phyloP scores from a whole-genome alignment of 1,140 invertebrate genomes.

The Zaprionus capensis region DNA sequence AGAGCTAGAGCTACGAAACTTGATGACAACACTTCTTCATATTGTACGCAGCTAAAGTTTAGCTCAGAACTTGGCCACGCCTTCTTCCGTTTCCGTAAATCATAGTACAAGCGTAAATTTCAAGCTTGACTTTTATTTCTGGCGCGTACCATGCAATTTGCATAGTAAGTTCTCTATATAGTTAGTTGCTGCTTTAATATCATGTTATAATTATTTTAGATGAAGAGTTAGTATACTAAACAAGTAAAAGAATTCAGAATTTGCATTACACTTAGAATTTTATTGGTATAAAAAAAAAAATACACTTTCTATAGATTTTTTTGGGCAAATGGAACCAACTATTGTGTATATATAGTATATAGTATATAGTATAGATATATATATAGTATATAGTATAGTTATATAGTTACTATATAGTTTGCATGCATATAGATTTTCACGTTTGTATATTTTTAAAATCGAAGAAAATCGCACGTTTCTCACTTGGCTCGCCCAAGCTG shows the following conservation, averaged over 20 bases:
- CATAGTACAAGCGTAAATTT: too few relatives aligned
- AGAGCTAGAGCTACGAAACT: too few relatives aligned
- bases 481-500: constrained; percentile 47
- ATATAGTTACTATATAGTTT: constrained; percentile 24
- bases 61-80: too few relatives aligned
- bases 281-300: constrained; percentile 61
- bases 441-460: constrained; percentile 69
- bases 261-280: constrained; percentile 31
- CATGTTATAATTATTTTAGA: too few relatives aligned
- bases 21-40: too few relatives aligned
- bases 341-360: constrained; percentile 49
- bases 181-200: too few relatives aligned
- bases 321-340: constrained; percentile 62
- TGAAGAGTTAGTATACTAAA: background rate
- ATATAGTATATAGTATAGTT: constrained; percentile 43
- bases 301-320: constrained; percentile 57
- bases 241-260: background rate
- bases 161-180: too few relatives aligned
- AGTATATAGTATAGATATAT: constrained; percentile 12
- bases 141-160: too few relatives aligned
- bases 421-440: constrained; percentile 54
- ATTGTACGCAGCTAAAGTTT: too few relatives aligned
- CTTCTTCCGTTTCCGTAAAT: too few relatives aligned
- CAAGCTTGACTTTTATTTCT: too few relatives aligned
- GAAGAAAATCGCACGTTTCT: constrained; percentile 71